Base-by-base conservation (phyloP, 2,797 vertebrate species). In the Melanotaenia pygmaea region DNA sequence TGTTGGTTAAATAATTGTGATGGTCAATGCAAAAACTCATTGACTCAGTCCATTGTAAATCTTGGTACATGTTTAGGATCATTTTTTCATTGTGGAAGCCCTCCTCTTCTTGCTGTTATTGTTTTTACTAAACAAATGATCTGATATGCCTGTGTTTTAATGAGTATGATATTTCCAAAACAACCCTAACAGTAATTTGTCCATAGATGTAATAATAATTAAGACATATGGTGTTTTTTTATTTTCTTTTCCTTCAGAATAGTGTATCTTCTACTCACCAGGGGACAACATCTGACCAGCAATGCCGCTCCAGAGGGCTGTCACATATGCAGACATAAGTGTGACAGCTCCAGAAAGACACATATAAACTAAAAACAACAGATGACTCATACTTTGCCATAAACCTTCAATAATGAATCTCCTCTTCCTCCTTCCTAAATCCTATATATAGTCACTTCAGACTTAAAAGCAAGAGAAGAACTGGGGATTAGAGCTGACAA, bases 381-480 rank as follows among this genome's bases (percentile, higher is more conserved):
- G 72, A 80, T 88, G 81, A 89, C 62, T 76, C 78, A 82, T 76
- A 80, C 81, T 77, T 66, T 62, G 70, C 81, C 83, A 82, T 85
- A 85, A 88, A 89, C 61, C 78, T 88, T 92, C 74, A 90, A 92
- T 91, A 90, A 89, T 89, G 74, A 86, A 90, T 88, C 67, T 86
- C 74, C 74, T 83, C 77, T 82, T 87, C 78, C 77, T 84, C 59
- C 65, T 80, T 87, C 79, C 74, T 80, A 57, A 71, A 70, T 13
- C 7, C 85, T 91, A 92, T 83, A 87, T 85, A 83, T 83, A 91
- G 88, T 67, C 63, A 54, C 50, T 57, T 66, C 75, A 80, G 73
- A 84, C 79, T 83, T 84, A 83, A 72, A 77, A 83, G 72, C 53
- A 64, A 70, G 51, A 37, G 24, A 76, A 64, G 62, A 77, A 64